A percentile compares a stretch with the other conserved stretches of the same genome.
These are phyloP conservation scores for Microctonus brassicae DNA, from an alignment of 2,888 invertebrate genomes.

Conservation along the genomic window DNA sequence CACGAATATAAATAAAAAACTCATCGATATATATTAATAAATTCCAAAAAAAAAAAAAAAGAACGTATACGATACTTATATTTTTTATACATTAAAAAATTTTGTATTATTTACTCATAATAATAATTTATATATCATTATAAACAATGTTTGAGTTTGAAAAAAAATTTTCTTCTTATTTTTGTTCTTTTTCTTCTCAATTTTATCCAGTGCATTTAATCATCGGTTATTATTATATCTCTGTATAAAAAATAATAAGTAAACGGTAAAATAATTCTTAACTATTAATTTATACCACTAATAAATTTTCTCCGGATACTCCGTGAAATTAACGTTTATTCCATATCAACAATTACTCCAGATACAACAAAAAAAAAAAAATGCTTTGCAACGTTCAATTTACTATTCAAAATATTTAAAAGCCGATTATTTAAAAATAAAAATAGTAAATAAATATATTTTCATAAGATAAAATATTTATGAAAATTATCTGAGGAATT, in stretches of 20 bases:
- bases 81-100: too few species aligned
- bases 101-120: too few species aligned
- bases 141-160: too few species aligned
- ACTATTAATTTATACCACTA: neutral
- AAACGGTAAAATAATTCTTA: slow-evolving; percentile 18
- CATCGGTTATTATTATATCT: slow-evolving; percentile 31
- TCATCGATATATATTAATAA: neutral
- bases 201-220: slow-evolving; percentile 43
- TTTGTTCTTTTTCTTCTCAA: slow-evolving; percentile 39
- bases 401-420: too few species aligned
- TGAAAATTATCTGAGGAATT: too few species aligned
- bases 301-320: slow-evolving; percentile 25
- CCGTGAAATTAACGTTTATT: slow-evolving; percentile 33
- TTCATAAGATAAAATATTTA: too few species aligned
- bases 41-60: neutral
- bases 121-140: too few species aligned
- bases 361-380: neutral
- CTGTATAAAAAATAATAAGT: slow-evolving; percentile 15
- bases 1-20: neutral
- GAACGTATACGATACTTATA: slow-evolving; percentile 1
- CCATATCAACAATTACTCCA: slow-evolving; percentile 7
- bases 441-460: too few species aligned
- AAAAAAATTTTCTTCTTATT: too few species aligned
- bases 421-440: too few species aligned
- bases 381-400: neutral